Evolutionary conservation across 2,888 invertebrate genomes (phyloP).

Genomic region (Drosophila quinaria): DNA sequence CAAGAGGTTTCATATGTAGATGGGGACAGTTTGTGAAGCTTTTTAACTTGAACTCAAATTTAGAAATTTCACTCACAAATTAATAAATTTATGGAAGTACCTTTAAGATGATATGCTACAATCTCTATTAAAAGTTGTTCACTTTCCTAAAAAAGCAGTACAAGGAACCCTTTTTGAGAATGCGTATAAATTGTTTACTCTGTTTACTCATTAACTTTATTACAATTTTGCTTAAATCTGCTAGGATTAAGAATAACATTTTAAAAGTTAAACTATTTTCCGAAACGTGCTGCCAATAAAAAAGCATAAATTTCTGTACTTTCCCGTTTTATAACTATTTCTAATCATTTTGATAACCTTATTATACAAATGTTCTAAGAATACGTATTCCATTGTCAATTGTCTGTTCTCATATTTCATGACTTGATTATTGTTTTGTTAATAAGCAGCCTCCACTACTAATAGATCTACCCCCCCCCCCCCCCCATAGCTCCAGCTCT

Average conservation of each 20-base stretch:
- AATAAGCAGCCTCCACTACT: constrained; percentile 56
- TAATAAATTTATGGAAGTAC: neutral
- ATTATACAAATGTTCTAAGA: constrained; percentile 19
- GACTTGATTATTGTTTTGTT: constrained; percentile 50
- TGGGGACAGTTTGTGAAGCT: no score
- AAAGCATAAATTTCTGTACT: neutral
- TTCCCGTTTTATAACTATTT: neutral
- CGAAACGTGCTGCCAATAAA: neutral
- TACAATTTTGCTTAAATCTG: no score
- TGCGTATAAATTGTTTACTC: no score
- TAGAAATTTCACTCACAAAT: neutral
- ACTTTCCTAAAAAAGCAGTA: no score
- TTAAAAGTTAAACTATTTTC: neutral
- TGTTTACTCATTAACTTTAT: no score
- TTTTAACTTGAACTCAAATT: no score
- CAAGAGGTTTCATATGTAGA: neutral
- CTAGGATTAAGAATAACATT: neutral
- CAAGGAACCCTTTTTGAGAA: no score
- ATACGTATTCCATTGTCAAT: constrained; percentile 39
- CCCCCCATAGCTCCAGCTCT: no score
- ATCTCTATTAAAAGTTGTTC: neutral
- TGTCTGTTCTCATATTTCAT: constrained; percentile 66
- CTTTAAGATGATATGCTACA: neutral
- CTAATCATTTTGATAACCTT: constrained; percentile 22
- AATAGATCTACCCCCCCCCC: neutral